These are phyloP conservation scores for Centropyge bicolor DNA, from an alignment of 2,797 vertebrate species.

Conservation along the genomic window DNA sequence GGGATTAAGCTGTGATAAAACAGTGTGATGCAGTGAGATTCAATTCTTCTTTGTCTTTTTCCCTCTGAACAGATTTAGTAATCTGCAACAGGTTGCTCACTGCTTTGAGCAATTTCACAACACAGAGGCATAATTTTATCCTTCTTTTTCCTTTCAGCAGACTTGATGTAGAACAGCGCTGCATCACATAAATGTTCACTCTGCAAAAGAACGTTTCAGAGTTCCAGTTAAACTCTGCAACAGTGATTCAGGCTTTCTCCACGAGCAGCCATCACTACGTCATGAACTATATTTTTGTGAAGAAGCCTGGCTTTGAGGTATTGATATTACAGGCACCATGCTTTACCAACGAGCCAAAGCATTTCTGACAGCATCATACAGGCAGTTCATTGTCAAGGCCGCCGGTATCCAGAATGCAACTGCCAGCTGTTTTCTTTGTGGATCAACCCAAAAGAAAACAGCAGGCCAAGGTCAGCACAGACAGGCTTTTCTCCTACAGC, in stretches of 20 bases:
- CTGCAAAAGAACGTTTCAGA: constrained; percentile 26
- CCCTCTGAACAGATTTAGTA: constrained; percentile 47
- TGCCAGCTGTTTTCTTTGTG: constrained; percentile 86
- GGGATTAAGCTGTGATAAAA: constrained; percentile 69
- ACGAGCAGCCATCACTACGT: constrained; percentile 14
- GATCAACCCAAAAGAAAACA: constrained; percentile 87
- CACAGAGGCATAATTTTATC: constrained; percentile 40
- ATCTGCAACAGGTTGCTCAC: constrained; percentile 70
- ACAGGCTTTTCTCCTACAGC: constrained; percentile 74
- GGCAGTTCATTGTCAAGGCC: constrained; percentile 81
- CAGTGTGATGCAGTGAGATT: constrained; percentile 48
- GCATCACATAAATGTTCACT: constrained; percentile 37
- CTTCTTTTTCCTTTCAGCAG: constrained; percentile 34
- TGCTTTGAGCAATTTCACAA: constrained; percentile 48
- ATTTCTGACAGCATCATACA: constrained; percentile 84
- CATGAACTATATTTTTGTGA: constrained; percentile 37
- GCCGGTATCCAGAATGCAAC: constrained; percentile 76
- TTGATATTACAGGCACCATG: constrained; percentile 77
- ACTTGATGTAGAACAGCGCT: constrained; percentile 21
- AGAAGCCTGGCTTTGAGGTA: constrained; percentile 60
- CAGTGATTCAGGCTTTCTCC: neutral
- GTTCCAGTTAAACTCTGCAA: constrained; percentile 16
- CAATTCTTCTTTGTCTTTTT: constrained; percentile 48
- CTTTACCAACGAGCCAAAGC: constrained; percentile 80
- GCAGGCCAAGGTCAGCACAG: constrained; percentile 79